These are phyloP conservation scores for Cephus rjabovi DNA, from an alignment of 2,888 invertebrate species.

Conservation along the genomic window DNA sequence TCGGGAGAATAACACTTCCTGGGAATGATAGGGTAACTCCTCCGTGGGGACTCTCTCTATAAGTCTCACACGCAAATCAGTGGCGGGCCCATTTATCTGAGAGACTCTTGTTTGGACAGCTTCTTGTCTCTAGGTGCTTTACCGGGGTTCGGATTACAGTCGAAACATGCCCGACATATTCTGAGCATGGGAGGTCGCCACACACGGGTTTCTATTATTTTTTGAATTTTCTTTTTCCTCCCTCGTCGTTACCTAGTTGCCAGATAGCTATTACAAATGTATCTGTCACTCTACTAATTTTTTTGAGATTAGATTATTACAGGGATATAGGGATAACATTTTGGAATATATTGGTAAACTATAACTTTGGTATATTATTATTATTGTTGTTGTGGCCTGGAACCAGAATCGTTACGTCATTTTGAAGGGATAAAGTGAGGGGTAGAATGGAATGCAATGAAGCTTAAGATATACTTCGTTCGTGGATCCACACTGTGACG, in stretches of 20 bases:
- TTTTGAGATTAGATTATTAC: not conserved
- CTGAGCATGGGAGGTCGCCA: conserved; percentile 32
- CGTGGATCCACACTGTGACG: not conserved
- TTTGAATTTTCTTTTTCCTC: conserved; percentile 12
- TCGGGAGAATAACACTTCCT: not conserved
- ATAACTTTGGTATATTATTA: not conserved
- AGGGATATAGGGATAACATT: not conserved
- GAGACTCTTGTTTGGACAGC: conserved; percentile 49
- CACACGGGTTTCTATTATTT: conserved; percentile 22
- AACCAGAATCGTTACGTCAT: not conserved
- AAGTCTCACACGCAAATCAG: not conserved
- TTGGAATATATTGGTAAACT: not conserved
- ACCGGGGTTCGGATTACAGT: conserved; percentile 30
- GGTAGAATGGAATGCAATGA: not conserved
- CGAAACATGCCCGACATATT: conserved; percentile 29
- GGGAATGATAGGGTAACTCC: not conserved
- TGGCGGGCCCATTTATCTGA: conserved; percentile 33
- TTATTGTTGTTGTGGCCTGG: not conserved
- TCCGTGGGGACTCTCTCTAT: not conserved
- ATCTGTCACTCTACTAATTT: not conserved
- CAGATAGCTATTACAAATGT: not conserved
- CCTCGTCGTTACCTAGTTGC: not conserved
- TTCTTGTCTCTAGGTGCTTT: conserved; percentile 28
- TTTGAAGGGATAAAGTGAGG: not conserved
- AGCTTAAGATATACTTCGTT: not conserved